Base-by-base conservation (phyloP, 2,888 invertebrate genomes). In the Drosophila suboccidentalis region DNA sequence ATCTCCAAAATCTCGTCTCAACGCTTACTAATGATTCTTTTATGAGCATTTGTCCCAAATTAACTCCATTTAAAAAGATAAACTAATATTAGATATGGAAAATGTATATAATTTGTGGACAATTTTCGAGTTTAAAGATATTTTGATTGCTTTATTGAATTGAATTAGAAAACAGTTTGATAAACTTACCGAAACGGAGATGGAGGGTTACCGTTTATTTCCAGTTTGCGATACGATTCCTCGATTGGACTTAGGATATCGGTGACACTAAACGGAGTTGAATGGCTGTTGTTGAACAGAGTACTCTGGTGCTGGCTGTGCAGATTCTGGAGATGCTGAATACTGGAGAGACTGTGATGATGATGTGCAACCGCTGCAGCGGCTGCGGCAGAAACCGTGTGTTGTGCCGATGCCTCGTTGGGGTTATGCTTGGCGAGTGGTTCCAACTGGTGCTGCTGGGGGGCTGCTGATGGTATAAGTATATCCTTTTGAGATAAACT, bases 201-300 rank as follows among this genome's bases (percentile, higher is more conserved):
- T 89, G 96, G 95, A 92, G 96, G 95, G 93, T 96, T 96, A 90
- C 96, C 96, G 90, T 94, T 95, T 89, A 96, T 94, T 94, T 97
- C 97, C 93, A 97, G 94, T 94, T 98, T 98, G 93, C 98, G 95
- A 94, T 97, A 98, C 44, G 95, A 95, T 94, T 98, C 98, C 94
- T 98, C 98, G 93, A 98, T 97, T 82, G 98, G 98, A 93, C 97
- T 98, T 90, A 98, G 95, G 93, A 98, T 98, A 93, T 98, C 98
- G 91, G 97, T 97, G 83, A 98, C 98, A 92, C 98, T 98, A 94
- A 98, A 98, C 78, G 98, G 98, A 84, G 98, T 98, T 77, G 97
- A 97, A 93, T 97, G 97, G 92, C 94, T 94, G 61, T 90, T 92
- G 78, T 91, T 92, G 73, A 92, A 90, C 57, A 92, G 71, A 57